Conservation (phyloP, 2,113 vertebrate genomes). For the Perca schrenkii region DNA sequence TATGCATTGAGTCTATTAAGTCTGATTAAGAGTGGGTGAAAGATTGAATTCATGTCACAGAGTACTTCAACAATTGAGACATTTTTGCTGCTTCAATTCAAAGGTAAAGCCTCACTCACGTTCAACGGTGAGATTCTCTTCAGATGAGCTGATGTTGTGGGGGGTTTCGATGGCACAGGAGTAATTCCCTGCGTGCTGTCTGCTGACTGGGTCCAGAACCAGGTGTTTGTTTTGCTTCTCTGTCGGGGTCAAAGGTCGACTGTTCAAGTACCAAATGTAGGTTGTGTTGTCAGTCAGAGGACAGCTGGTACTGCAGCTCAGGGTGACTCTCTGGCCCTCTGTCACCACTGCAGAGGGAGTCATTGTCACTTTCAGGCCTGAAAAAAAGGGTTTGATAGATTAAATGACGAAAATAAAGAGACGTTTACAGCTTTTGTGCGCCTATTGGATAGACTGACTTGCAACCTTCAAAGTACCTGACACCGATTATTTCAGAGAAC, state of each 20-base stretch:
- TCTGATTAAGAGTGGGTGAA: background rate
- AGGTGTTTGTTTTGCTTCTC: conserved; percentile 3
- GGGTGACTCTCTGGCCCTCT: conserved; percentile 47
- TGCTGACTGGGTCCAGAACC: conserved; percentile 6
- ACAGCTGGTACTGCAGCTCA: conserved; percentile 24
- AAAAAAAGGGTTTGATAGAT: background rate
- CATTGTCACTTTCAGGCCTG: conserved; percentile 30
- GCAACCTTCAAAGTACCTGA: background rate
- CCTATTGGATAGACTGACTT: background rate
- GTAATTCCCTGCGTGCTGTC: conserved; percentile 19
- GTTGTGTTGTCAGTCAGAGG: conserved; percentile 6
- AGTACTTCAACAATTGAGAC: background rate
- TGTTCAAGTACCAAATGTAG: conserved; percentile 5
- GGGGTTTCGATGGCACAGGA: background rate
- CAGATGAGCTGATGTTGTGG: background rate
- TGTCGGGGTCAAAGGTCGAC: conserved; percentile 1
- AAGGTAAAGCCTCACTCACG: background rate
- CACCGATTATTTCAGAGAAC: background rate
- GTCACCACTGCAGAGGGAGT: conserved; percentile 37
- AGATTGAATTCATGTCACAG: background rate
- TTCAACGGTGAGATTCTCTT: background rate
- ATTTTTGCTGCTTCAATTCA: background rate
- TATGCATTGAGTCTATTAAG: no score
- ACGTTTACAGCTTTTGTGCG: no score
- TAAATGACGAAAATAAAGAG: background rate